Evolutionary conservation across 2,797 vertebrate genomes (phyloP).

Genomic region (Microctenopoma stevenorrisi): DNA sequence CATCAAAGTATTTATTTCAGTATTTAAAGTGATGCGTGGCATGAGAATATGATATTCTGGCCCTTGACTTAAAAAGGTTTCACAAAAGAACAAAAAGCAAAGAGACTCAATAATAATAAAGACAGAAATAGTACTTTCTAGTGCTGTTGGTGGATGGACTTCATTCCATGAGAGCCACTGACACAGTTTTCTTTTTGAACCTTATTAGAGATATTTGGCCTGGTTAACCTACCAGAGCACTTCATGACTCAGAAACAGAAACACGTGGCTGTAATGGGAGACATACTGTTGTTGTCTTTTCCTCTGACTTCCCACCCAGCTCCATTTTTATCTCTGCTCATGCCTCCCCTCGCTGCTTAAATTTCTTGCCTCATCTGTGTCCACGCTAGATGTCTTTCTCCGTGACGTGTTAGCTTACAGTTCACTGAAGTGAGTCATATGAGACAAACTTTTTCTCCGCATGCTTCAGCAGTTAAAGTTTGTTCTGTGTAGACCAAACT

Average conservation of each 20-base stretch:
- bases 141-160: background rate
- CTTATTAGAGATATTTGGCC: constrained; percentile 8
- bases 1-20: constrained; percentile 5
- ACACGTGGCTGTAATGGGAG: constrained; percentile 29
- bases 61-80: background rate
- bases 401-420: constrained; percentile 15
- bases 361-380: constrained; percentile 17
- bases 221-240: constrained; percentile 23
- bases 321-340: constrained; percentile 30
- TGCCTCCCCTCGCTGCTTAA: constrained; percentile 11
- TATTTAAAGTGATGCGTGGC: constrained; percentile 16
- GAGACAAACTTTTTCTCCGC: constrained; percentile 31
- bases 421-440: constrained; percentile 40
- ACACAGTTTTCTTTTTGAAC: background rate
- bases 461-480: constrained; percentile 15
- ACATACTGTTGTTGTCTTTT: background rate
- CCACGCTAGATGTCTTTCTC: constrained; percentile 21
- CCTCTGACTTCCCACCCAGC: constrained; percentile 4
- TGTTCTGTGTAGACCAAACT: constrained; percentile 36
- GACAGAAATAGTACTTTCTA: background rate
- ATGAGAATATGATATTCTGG: constrained; percentile 1
- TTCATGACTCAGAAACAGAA: constrained; percentile 33
- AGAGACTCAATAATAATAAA: background rate
- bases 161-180: background rate
- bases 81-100: background rate